Percentiles rank a stretch among this genome's conserved stretches.
Conservation (phyloP, 2,113 vertebrate genomes). For the Onychostoma macrolepis region DNA sequence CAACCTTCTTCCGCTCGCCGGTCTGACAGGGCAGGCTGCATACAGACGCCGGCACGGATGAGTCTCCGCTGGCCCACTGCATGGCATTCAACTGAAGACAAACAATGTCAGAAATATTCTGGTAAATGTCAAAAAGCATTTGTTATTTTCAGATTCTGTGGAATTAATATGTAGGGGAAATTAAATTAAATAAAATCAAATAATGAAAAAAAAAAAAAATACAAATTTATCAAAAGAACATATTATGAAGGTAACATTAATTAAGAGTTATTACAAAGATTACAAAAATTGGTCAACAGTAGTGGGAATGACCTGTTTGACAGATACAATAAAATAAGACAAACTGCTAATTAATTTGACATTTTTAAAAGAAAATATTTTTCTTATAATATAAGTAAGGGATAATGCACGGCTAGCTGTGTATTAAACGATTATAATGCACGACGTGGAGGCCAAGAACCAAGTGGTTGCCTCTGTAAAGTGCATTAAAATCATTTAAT, state of each 20-base stretch:
- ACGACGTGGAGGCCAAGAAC: too few relatives aligned
- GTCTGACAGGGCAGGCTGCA: constrained; percentile 92
- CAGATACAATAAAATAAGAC: neutral
- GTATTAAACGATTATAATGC: too few relatives aligned
- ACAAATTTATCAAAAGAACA: neutral
- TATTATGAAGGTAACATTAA: neutral
- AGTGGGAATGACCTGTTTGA: neutral
- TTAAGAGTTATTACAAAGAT: neutral
- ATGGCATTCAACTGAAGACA: constrained; percentile 84
- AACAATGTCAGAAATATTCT: constrained; percentile 23
- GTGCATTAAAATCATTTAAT: too few relatives aligned
- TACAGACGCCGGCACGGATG: constrained; percentile 82
- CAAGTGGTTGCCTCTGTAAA: too few relatives aligned
- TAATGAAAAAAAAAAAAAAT: neutral
- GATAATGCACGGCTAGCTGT: too few relatives aligned
- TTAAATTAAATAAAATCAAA: too few relatives aligned
- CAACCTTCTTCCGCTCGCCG: constrained; percentile 93
- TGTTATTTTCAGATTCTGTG: neutral
- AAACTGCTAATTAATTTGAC: neutral
- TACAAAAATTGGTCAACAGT: neutral
- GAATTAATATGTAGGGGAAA: neutral
- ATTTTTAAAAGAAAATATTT: neutral
- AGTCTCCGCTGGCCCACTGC: constrained; percentile 83
- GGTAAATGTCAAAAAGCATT: neutral
- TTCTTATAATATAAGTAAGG: neutral